phyloP scores from a whole-genome alignment of 2,888 invertebrate genomes.

The Orthosia gracilis region DNA sequence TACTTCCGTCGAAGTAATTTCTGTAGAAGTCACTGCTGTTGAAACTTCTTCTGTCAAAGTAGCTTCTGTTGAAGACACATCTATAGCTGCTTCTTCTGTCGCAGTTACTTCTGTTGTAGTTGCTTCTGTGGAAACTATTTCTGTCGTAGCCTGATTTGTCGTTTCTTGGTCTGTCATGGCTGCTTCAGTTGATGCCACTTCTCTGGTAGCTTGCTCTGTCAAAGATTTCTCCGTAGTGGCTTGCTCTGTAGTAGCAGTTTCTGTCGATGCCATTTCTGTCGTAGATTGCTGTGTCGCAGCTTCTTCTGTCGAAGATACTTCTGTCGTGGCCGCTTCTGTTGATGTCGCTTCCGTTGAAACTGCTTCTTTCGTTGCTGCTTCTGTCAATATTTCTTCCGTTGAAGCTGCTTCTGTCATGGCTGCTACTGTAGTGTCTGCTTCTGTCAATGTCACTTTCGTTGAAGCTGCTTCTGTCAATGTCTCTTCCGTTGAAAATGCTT shows the following conservation, averaged over 20 bases:
- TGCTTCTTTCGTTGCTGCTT: no score
- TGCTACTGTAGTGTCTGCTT: no score
- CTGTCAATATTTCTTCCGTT: no score
- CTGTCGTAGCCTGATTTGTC: background rate
- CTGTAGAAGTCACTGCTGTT: background rate
- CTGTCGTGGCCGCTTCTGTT: background rate
- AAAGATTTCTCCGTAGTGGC: background rate
- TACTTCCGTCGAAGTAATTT: background rate
- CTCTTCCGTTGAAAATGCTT: background rate
- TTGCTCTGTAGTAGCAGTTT: background rate
- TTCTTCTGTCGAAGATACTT: background rate
- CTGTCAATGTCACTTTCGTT: no score
- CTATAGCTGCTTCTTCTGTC: constrained; percentile 1
- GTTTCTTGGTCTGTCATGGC: background rate
- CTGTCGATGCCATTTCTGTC: background rate
- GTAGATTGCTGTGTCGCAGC: constrained; percentile 12
- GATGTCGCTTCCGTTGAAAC: background rate
- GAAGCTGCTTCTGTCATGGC: no score
- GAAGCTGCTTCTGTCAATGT: no score
- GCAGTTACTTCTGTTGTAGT: background rate
- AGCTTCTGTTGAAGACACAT: background rate
- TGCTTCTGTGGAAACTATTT: background rate
- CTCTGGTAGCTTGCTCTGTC: background rate
- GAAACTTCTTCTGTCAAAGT: constrained; percentile 3
- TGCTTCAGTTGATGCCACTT: background rate